Evolutionary conservation across 2,888 invertebrate genomes (phyloP), one percentile per base, ranked within the genome.

Genomic region (Eupithecia inturbata): DNA sequence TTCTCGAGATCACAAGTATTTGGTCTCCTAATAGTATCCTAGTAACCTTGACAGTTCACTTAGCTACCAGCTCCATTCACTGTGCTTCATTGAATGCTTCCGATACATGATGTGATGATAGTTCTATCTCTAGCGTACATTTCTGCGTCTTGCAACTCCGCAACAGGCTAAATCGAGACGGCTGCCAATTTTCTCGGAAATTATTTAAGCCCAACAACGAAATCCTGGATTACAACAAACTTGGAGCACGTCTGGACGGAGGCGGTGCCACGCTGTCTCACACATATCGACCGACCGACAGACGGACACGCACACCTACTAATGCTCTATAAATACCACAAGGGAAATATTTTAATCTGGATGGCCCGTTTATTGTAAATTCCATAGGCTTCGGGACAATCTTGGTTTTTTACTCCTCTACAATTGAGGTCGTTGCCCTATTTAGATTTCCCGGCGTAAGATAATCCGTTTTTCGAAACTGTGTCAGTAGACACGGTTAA

Each of bases 251-350:
- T 90, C 91, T 91, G 90, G 87, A 88, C 86, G 86, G 85, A 90
- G 90, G 88, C 90, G 94, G 94, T 93, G 93, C 94, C 94, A 94
- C 92, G 93, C 94, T 88, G 94, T 94, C 94, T 94, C 92, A 92
- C 91, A 90, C 87, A 87, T 85, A 90, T 88, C 88, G 89, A 89
- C 85, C 90, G 85, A 86, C 90, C 88, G 84, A 90, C 90, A 90
- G 87, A 90, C 90, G 85, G 83, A 90, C 90, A 90, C 92, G 87
- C 91, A 93, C 92, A 91, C 92, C 91, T 90, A 89, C 91, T 86
- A 89, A 89, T 87, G 90, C 87, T 92, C 93, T 93, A 94, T 92
- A 92, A 93, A 94, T 94, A 94, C 85, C 91, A 83, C 82, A 88
- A 89, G 87, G 88, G 90, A 92, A 93, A 93, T 94, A 94, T 94